Base-by-base conservation (phyloP, 2,888 invertebrate species). In the Selenia dentaria region DNA sequence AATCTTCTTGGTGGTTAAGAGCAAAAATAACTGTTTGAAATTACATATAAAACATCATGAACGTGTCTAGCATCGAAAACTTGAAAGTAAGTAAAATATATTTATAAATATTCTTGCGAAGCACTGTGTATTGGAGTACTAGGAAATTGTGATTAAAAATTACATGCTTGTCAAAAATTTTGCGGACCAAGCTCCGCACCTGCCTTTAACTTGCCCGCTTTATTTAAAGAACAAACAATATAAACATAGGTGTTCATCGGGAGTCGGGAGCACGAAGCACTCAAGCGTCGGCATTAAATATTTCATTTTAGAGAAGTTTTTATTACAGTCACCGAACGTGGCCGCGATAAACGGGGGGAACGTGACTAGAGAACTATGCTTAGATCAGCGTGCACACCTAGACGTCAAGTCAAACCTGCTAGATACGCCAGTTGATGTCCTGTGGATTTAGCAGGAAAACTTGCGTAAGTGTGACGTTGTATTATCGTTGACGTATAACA, bases 281-380 rank as follows among this genome's bases (percentile, higher is more conserved):
- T 79, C 78, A 72, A 68, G 58, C 62, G 63, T 69, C 68, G 76
- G 82, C 78, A 83, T 87, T 88, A 87, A 87, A 88, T 87, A 87
- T 87, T 88, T 86, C 83, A 88, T 86, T 88, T 87, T 84, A 86
- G 87, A 87, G 83, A 87, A 88, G 84, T 88, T 88, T 88, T 88
- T 87, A 88, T 86, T 86, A 78, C 85, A 78, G 77, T 70, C 76
- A 62, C 77, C 67, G 80, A 79, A 87, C 88, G 88, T 87, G 88
- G 81, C 70, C 78, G 70, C 87, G 88, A 88, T 87, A 84, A 86
- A 87, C 84, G 79, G 68, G 67, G 67, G 29, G 71, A 53, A 83
- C 87, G 88, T 87, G 88, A 87, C 85, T 86, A 83, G 85, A 81
- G 81, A 79, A 79, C 70, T 69, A 68, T 70, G 77, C 74, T 80